Evolutionary conservation across 2,797 vertebrate species (phyloP).

Genomic region (Picus viridis): DNA sequence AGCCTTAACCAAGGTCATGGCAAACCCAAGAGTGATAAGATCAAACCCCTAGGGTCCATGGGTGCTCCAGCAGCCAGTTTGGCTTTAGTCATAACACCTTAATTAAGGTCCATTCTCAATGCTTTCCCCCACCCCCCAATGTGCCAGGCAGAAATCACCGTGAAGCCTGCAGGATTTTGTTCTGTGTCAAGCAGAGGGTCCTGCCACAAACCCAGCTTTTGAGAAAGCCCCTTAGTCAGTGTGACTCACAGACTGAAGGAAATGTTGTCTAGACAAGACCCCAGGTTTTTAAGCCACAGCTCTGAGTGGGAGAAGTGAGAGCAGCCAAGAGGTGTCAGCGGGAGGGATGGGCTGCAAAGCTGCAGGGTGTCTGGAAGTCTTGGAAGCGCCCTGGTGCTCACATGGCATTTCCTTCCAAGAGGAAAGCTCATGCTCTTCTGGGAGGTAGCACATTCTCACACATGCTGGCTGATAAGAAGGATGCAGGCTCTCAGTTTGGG

Average conservation of each 20-base stretch:
- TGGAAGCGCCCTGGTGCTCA: neutral
- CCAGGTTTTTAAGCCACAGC: neutral
- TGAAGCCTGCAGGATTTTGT: conserved; percentile 20
- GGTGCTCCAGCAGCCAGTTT: conserved; percentile 9
- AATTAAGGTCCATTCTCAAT: conserved; percentile 22
- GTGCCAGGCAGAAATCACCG: conserved; percentile 12
- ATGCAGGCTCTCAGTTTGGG: neutral
- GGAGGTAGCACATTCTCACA: neutral
- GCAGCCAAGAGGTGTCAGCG: neutral
- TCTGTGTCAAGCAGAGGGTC: neutral
- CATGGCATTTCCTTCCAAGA: neutral
- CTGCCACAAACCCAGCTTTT: neutral
- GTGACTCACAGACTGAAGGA: conserved; percentile 31
- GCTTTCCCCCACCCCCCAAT: neutral
- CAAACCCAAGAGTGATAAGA: neutral
- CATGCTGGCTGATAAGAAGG: neutral
- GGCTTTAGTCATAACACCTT: conserved; percentile 56
- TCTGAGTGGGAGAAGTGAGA: neutral
- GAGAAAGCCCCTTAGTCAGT: neutral
- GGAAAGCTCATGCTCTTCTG: neutral
- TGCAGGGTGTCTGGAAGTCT: neutral
- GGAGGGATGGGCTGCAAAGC: conserved; percentile 7
- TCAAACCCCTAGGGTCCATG: neutral
- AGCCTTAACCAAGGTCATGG: neutral
- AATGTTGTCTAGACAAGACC: conserved; percentile 19